Conservation (phyloP, 2,113 vertebrate species). For the Nipponia nippon region DNA sequence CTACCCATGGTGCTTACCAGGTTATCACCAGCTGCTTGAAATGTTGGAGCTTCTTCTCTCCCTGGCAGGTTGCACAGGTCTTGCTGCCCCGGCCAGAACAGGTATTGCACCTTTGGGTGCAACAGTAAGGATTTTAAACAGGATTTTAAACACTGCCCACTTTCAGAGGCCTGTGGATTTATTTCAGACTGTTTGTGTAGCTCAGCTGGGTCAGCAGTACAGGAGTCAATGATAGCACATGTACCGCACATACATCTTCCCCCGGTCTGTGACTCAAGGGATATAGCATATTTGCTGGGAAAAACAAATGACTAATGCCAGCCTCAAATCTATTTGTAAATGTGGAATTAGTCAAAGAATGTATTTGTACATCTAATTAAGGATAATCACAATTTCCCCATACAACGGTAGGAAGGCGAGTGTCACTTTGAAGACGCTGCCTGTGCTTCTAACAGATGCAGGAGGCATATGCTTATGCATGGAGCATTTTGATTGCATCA, state of each 20-base stretch:
- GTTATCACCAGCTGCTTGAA: conserved; percentile 74
- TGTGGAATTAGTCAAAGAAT: not conserved
- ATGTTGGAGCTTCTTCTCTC: conserved; percentile 73
- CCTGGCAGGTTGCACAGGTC: conserved; percentile 66
- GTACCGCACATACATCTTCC: fast-evolving
- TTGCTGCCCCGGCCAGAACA: conserved; percentile 74
- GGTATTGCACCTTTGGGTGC: conserved; percentile 58
- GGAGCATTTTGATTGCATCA: not conserved
- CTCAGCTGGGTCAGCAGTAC: not conserved
- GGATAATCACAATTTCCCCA: not conserved
- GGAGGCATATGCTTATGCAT: not conserved
- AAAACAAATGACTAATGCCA: not conserved
- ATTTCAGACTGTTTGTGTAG: fast-evolving
- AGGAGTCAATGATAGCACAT: fast-evolving
- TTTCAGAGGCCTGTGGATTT: fast-evolving
- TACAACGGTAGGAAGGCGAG: not conserved
- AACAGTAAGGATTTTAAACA: fast-evolving
- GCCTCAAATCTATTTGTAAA: not conserved
- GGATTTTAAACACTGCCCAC: fast-evolving
- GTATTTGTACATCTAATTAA: not conserved
- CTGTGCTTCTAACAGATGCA: not conserved
- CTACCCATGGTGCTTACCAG: conserved; percentile 34
- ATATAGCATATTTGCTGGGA: fast-evolving
- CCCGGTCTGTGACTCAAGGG: not conserved
- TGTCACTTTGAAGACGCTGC: not conserved